Base-by-base conservation (phyloP, 30 jellyfish, hydroid and myxozoan species). In the Catostylus mosaicus region DNA sequence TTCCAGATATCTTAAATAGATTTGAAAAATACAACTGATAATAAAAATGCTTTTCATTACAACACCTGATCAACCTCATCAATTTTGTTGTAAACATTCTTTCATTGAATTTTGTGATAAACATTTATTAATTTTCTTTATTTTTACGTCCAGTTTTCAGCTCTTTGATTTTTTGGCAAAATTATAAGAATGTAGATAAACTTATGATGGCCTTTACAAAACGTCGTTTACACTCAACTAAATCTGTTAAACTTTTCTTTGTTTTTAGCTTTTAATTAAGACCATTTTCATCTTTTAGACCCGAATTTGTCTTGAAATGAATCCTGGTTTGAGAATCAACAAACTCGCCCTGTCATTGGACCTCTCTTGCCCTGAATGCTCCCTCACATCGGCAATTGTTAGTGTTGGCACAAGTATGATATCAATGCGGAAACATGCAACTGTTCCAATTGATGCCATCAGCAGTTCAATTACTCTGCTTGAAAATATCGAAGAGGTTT, bases 381-480 rank as follows among this genome's bases (percentile, higher is more conserved):
- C 8, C 0, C 46, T 82, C 24, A 24, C 92, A 36, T 82, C 92
- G 6, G 92, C 86, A 5, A 69, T 62, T 20, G 65, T 82, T 83
- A 82, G 80, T 69, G 92, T 71, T 38, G 92, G 92, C 22, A 50
- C 92, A 40, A 82, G 92, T 45, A 43, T 70, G 57, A 48, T 70
- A 0, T 45, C 92, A 24, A 82, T 82, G 92, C 45, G 92, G 35
- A 57, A 72, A 22, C 36, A 48, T 6, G 76, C 92, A 31, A 54
- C 82, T 2, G 80, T 82, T 22, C 46, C 7, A 6, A 68, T 82
- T 31, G 92, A 82, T 57, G 33, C 40, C 0, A 26, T 56, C n/a
- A 33, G 26, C 1, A 22, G 50, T 2, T 70, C 72, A 0, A 81
- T 82, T 35, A 14, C 65, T 29, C 78, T 82, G 37, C 80, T 82